Base-by-base conservation (phyloP, 2,113 vertebrate species). In the Gymnocephalus cernua region DNA sequence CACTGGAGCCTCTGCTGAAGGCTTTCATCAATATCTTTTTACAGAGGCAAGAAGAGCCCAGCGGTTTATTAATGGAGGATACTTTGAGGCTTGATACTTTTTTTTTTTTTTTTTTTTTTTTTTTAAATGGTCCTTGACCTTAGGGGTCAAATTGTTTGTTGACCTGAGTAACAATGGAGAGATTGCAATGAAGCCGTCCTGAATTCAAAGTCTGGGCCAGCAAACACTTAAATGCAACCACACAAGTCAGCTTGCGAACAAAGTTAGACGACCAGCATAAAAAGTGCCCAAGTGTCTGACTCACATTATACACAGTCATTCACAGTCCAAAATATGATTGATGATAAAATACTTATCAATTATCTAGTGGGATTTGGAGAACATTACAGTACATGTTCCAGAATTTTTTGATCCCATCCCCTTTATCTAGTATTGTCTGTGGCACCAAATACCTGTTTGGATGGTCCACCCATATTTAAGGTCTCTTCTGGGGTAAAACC, bases 41-140 rank as follows among this genome's bases (percentile, higher is more conserved):
- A 61, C 32, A 12, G 16, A 54, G 29, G 38, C 54, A 25, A 12
- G 10, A 64, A 5, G 45, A 68, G 54, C 63, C 10, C 45, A 21
- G 23, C 15, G 27, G 57, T 45, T 47, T 23, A 64, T 72, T 44
- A 57, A 23, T 19, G 19, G 23, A 45, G 15, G 45, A 75, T 35
- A 63, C 38, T 72, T 56, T 54, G 21, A 79, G 15, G 10, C 48
- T 59, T 13, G n/a, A n/a, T n/a, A n/a, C n/a, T 15, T 62, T 59
- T 13, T 6, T 54, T 54, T 62, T 63, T 21, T 69, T n/a, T n/a
- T n/a, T 59, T 13, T 15, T 62, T 59, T 13, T 6, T 54, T 54
- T 62, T 63, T 21, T 69, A 25, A 57, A 35, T 35, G 19, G 12
- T 51, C 12, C 10, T 69, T 50, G 11, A 29, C 51, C 57, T 69